These are phyloP conservation scores for Montipora cactus DNA, from an alignment of 64 coral and sea anemone species.

Conservation along the genomic window DNA sequence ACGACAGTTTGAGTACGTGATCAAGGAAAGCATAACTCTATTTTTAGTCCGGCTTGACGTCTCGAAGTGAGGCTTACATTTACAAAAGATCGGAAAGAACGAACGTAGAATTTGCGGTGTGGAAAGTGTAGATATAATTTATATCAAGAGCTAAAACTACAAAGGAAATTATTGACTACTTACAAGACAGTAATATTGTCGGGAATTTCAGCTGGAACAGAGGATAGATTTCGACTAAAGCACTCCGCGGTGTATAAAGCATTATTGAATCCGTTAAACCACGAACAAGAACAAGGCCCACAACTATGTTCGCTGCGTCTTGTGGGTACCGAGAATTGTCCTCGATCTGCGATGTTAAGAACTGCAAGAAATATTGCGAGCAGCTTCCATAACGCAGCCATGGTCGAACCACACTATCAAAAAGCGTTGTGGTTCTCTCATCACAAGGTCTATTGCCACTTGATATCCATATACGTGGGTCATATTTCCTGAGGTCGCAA, in stretches of 20 bases:
- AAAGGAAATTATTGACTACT: neutral
- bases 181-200: constrained; percentile 25
- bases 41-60: constrained; percentile 36
- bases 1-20: constrained; percentile 38
- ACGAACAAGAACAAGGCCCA: neutral
- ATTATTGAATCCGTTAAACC: neutral
- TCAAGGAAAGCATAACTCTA: constrained; percentile 34
- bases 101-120: neutral
- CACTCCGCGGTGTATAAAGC: neutral
- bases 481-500: constrained; percentile 20
- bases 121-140: neutral
- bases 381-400: constrained; percentile 35
- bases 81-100: neutral
- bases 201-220: constrained; percentile 34
- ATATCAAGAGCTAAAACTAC: neutral
- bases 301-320: neutral
- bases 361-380: neutral
- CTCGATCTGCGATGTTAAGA: neutral
- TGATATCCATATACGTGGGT: constrained; percentile 15
- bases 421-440: constrained; percentile 11
- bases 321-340: neutral
- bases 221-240: neutral
- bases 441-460: constrained; percentile 24
- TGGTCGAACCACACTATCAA: constrained; percentile 8
- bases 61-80: neutral